These are phyloP conservation scores for Morus bassanus DNA, from an alignment of 2,797 vertebrate species.

Conservation along the genomic window DNA sequence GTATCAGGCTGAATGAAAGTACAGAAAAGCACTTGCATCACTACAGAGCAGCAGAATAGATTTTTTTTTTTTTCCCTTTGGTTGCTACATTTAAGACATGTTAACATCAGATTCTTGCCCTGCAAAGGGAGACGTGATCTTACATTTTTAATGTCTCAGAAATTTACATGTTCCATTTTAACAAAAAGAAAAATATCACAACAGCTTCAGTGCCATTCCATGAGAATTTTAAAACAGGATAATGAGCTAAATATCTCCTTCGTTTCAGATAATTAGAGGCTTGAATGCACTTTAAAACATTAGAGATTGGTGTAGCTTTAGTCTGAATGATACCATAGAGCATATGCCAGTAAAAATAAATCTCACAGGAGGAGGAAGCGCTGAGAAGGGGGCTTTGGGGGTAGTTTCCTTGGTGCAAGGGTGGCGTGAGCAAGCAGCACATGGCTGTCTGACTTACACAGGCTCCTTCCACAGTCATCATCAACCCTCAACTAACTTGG, in stretches of 20 bases:
- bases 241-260: background rate
- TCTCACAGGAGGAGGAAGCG: fast-evolving
- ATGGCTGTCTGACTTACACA: fast-evolving
- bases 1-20: background rate
- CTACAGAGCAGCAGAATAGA: background rate
- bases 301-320: background rate
- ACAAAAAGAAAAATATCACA: background rate
- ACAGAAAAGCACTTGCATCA: background rate
- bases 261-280: background rate
- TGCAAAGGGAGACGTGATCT: background rate
- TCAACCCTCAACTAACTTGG: too few species aligned
- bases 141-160: background rate
- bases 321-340: background rate
- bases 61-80: background rate
- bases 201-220: background rate
- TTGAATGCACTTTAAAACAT: background rate
- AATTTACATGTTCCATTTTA: background rate
- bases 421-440: fast-evolving
- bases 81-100: background rate
- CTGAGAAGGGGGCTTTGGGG: background rate
- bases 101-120: background rate
- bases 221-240: background rate
- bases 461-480: background rate
- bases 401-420: background rate
- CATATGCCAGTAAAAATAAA: background rate